These are phyloP conservation scores for Eudasyphora cyanicolor DNA, from an alignment of 2,888 invertebrate genomes.

Conservation along the genomic window DNA sequence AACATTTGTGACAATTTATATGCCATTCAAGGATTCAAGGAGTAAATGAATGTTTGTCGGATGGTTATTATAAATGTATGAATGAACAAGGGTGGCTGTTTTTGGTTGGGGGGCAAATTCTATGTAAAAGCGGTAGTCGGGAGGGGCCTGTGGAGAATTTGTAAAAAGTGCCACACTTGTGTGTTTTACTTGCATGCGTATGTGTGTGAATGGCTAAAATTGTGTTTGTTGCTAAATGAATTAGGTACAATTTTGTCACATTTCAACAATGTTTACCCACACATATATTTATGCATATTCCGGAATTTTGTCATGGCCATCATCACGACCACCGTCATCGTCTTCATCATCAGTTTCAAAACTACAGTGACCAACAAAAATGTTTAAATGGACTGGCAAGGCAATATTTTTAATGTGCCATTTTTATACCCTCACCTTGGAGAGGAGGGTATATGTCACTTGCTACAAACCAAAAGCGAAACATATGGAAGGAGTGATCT, in stretches of 20 bases:
- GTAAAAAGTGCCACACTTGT: slow-evolving; percentile 18
- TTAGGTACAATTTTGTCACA: slow-evolving; percentile 59
- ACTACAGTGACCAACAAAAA: neutral
- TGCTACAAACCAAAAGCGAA: no score
- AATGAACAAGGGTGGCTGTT: neutral
- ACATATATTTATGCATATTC: no score
- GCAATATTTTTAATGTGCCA: no score
- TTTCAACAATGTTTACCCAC: slow-evolving; percentile 54
- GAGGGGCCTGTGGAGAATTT: no score
- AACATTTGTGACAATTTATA: slow-evolving; percentile 39
- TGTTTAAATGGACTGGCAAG: no score
- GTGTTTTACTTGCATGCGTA: no score
- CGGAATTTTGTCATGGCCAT: slow-evolving; percentile 13
- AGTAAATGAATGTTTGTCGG: slow-evolving; percentile 44
- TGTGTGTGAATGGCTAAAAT: neutral
- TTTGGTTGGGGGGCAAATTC: neutral
- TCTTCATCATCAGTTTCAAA: neutral
- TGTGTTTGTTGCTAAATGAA: slow-evolving; percentile 49
- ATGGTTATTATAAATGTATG: slow-evolving; percentile 11
- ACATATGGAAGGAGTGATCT: no score
- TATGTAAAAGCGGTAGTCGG: neutral
- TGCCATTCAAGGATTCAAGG: slow-evolving; percentile 47
- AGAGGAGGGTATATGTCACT: no score
- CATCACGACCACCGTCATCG: neutral
- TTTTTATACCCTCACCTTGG: no score